Conservation (phyloP, 1,140 invertebrate species). For the Cotesia vestalis region DNA sequence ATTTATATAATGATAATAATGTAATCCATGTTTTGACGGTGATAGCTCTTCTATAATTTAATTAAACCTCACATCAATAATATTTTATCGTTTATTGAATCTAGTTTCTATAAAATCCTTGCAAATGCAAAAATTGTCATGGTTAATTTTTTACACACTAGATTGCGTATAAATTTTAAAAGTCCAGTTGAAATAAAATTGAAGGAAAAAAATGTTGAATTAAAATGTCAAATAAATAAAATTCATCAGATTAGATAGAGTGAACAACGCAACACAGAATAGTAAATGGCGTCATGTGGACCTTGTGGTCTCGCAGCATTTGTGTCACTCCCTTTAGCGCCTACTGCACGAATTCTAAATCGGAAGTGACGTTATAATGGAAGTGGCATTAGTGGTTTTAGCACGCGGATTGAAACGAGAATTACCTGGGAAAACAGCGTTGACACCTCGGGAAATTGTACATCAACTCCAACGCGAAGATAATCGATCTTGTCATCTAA, state of each 20-base stretch:
- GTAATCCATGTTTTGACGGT: too few species aligned
- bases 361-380: slow-evolving; percentile 61
- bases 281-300: slow-evolving; percentile 2
- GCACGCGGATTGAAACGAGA: slow-evolving; percentile 31
- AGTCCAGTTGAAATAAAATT: too few species aligned
- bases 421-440: slow-evolving; percentile 39
- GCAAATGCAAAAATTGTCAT: too few species aligned
- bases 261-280: neutral
- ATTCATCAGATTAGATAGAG: slow-evolving; percentile 11
- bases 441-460: slow-evolving; percentile 35
- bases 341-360: slow-evolving; percentile 48
- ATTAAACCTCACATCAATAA: too few species aligned
- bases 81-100: too few species aligned
- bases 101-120: too few species aligned
- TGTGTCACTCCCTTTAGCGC: neutral
- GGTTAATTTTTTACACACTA: too few species aligned
- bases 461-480: neutral
- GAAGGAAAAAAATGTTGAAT: slow-evolving; percentile 34
- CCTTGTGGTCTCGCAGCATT: slow-evolving; percentile 17
- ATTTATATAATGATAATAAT: neutral
- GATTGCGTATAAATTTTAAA: too few species aligned
- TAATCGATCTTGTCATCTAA: neutral
- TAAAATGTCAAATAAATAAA: slow-evolving; percentile 12
- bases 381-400: slow-evolving; percentile 56
- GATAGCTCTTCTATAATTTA: too few species aligned